phyloP scores from a whole-genome alignment of 64 coral and sea anemone species.

The Montipora foliosa region DNA sequence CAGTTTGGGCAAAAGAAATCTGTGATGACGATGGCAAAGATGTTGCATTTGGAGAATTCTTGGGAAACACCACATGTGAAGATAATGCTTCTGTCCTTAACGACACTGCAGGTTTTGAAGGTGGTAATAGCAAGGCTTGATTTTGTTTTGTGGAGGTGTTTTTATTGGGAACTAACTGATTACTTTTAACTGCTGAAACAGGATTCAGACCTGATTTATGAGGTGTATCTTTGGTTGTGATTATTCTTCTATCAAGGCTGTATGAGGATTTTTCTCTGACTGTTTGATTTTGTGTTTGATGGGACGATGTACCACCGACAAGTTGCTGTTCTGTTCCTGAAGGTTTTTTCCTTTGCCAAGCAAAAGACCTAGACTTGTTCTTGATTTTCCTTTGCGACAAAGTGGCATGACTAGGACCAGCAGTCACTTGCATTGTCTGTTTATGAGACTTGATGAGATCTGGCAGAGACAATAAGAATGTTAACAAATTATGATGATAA shows the following conservation, averaged over 20 bases:
- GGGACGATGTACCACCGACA: too few species aligned
- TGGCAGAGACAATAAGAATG: neutral
- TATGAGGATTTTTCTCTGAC: neutral
- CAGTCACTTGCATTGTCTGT: neutral
- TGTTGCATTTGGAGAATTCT: neutral
- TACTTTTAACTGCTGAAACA: neutral
- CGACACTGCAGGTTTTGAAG: neutral
- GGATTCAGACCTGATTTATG: neutral
- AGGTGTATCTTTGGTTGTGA: neutral
- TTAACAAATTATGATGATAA: too few species aligned
- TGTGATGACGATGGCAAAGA: neutral
- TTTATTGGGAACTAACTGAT: neutral
- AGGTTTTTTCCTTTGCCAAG: slow-evolving; percentile 33
- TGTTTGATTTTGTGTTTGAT: neutral
- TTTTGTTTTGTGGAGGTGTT: neutral
- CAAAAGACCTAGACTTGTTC: slow-evolving; percentile 21
- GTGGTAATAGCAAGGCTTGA: neutral
- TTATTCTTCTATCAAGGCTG: slow-evolving; percentile 15
- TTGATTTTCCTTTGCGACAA: neutral
- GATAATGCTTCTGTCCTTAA: neutral
- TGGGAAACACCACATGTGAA: neutral
- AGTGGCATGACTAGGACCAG: neutral
- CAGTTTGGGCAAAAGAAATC: neutral
- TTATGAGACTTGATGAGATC: slow-evolving; percentile 74
- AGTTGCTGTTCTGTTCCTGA: neutral